Evolutionary conservation across 2,797 vertebrate genomes (phyloP), one percentile per base, ranked within the genome.

Genomic region (Periophthalmus magnuspinnatus): DNA sequence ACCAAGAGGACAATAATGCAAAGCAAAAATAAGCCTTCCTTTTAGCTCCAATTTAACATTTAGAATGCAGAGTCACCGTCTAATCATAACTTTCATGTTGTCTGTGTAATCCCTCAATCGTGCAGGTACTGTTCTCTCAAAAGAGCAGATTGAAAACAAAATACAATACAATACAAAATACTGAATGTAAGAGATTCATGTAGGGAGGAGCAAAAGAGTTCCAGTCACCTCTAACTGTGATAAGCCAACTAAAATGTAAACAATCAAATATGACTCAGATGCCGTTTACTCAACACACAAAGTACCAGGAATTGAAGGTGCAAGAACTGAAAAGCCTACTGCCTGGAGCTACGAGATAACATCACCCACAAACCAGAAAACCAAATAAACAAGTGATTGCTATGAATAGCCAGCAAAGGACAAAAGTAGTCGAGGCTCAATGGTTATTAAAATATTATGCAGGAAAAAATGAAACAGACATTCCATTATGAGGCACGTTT

Each of bases 381-480:
- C 8, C 65, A 73, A 76, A 81, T 32, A 79, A 84, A 76, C 50
- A 66, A 48, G 14, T 78, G 24, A 78, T 78, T 45, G 52, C 6
- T 71, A 77, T 88, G 5, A 70, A 48, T 21, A 61, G 52, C 16
- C 33, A 68, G 10, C 54, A 41, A 22, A 5, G 32, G 16, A 64
- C 38, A 50, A 64, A 17, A 16, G 24, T 62, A 11, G 61, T 24
- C 13, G 16, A 45, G 38, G 22, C 62, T 32, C 41, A 65, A 10
- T 64, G 11, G 33, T 41, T n/a, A 21, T 41, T 38, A 61, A 38
- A 61, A 41, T 34, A 60, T 58, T 60, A 17, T 32, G 17, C 3
- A 60, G 13, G 13, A 45, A 45, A 45, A 45, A 45, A 58, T 16
- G 56, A 32, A 58, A 60, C 7, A 34, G 17, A 17, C 61, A 34